These are phyloP conservation scores for Heteractis magnifica DNA, from an alignment of 92 coral and sea anemone species.

Conservation along the genomic window DNA sequence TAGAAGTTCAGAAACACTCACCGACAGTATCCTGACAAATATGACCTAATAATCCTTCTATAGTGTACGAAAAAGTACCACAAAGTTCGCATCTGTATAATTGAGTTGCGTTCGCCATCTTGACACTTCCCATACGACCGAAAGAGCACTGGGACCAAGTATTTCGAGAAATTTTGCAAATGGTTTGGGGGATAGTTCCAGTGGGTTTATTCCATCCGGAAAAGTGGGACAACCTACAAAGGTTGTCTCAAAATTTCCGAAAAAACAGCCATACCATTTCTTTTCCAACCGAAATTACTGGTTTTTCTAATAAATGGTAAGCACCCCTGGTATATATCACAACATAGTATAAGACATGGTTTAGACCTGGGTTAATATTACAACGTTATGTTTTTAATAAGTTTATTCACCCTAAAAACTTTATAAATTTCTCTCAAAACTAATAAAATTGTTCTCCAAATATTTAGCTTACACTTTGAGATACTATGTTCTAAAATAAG, in stretches of 20 bases:
- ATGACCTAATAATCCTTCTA: constrained; percentile 6
- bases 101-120: background rate
- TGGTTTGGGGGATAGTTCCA: background rate
- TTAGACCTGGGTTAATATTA: too few relatives aligned
- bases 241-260: background rate
- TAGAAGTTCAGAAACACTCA: constrained; percentile 1
- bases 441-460: too few relatives aligned
- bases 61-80: background rate
- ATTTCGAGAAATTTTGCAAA: background rate
- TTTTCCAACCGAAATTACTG: constrained; percentile 10
- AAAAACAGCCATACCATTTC: constrained; percentile 11
- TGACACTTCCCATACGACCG: background rate
- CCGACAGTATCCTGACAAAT: background rate
- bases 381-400: too few relatives aligned
- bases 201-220: constrained; percentile 8
- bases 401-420: too few relatives aligned
- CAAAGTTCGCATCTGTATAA: background rate
- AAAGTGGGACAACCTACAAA: constrained; percentile 2
- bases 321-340: background rate
- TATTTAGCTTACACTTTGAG: too few relatives aligned
- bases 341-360: too few relatives aligned
- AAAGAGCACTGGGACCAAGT: background rate
- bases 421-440: too few relatives aligned
- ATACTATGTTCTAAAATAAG: too few relatives aligned
- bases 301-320: constrained; percentile 9